These are phyloP conservation scores for Teinopalpus imperialis DNA, from an alignment of 2,888 invertebrate species.

Conservation along the genomic window DNA sequence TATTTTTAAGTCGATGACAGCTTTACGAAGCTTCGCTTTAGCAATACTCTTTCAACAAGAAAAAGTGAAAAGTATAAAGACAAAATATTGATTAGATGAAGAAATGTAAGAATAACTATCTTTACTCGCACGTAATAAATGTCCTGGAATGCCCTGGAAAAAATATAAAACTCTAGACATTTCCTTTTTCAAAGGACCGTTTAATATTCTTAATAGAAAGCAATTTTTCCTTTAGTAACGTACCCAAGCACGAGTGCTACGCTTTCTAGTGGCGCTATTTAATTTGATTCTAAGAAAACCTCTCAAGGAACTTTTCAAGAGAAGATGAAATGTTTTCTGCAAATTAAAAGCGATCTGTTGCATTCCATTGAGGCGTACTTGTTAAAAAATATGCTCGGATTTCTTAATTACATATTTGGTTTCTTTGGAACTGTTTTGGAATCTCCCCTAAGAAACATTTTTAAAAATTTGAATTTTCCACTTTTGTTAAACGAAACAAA, in stretches of 20 bases:
- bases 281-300: conserved; percentile 18
- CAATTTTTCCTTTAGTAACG: conserved; percentile 11
- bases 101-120: too few relatives aligned
- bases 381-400: conserved; percentile 11
- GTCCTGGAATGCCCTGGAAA: too few relatives aligned
- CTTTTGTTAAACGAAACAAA: too few relatives aligned
- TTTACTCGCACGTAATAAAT: too few relatives aligned
- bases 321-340: conserved; percentile 20
- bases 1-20: too few relatives aligned
- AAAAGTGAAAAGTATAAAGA: too few relatives aligned
- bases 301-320: conserved; percentile 26
- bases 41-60: too few relatives aligned
- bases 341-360: conserved; percentile 7
- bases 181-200: conserved; percentile 17
- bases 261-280: conserved; percentile 10
- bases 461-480: too few relatives aligned
- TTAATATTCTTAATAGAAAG: conserved; percentile 18
- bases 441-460: too few relatives aligned
- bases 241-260: background rate
- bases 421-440: background rate
- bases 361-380: conserved; percentile 12
- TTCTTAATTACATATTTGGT: conserved; percentile 1
- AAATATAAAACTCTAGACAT: conserved; percentile 6
- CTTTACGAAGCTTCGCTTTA: too few relatives aligned
- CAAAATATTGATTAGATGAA: too few relatives aligned